Percentiles rank a stretch among this genome's conserved stretches.
Conservation (phyloP, 64 coral and sea anemone species). For the Montipora sp. region DNA sequence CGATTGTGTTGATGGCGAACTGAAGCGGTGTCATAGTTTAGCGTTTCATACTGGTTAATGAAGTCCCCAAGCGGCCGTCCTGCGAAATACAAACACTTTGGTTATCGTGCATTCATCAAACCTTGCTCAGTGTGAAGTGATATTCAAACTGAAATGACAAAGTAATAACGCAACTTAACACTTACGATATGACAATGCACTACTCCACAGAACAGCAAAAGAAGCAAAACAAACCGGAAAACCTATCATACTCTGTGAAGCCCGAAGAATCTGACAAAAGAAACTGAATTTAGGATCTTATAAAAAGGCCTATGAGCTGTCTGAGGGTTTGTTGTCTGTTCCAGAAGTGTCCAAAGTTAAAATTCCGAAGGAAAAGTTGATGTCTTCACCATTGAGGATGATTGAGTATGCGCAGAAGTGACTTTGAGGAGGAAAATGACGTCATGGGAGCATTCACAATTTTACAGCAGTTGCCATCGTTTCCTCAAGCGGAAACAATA, state of each 20-base stretch:
- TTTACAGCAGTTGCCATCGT: background rate
- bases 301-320: background rate
- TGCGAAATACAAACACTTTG: constrained; percentile 27
- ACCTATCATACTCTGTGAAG: constrained; percentile 17
- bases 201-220: constrained; percentile 8
- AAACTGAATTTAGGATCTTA: background rate
- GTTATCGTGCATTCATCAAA: background rate
- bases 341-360: background rate
- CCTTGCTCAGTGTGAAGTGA: background rate
- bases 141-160: background rate
- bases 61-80: constrained; percentile 76
- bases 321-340: background rate
- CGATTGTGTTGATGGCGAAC: constrained; percentile 73
- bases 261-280: background rate
- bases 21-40: constrained; percentile 64
- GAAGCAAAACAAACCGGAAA: constrained; percentile 11
- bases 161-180: background rate
- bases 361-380: background rate
- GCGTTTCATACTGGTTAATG: constrained; percentile 80
- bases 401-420: constrained; percentile 6
- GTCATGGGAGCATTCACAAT: background rate
- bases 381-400: constrained; percentile 7
- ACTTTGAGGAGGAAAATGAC: background rate
- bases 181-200: constrained; percentile 37
- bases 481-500: background rate